phyloP scores from a whole-genome alignment of 2,888 invertebrate species.

The Mylabris sibirica region DNA sequence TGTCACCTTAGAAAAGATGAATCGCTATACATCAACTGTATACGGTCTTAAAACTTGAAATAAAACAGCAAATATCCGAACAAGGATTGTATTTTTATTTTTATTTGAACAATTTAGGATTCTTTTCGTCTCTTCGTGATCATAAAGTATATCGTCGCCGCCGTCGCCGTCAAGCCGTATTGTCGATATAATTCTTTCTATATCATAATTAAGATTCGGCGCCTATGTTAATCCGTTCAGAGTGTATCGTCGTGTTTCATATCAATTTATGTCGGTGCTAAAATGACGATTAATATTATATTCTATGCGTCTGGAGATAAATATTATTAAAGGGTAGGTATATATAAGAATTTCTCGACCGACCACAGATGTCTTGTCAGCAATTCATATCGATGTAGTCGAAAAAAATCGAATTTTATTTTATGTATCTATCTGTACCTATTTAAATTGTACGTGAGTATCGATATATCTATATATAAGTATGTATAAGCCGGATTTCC shows the following conservation, averaged over 20 bases:
- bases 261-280: slow-evolving; percentile 41
- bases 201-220: slow-evolving; percentile 41
- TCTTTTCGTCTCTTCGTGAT: neutral
- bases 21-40: slow-evolving; percentile 19
- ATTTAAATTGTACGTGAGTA: neutral
- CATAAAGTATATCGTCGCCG: slow-evolving; percentile 12
- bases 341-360: neutral
- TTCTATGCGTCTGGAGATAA: neutral
- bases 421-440: neutral
- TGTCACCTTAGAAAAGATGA: slow-evolving; percentile 42
- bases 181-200: slow-evolving; percentile 25
- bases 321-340: neutral
- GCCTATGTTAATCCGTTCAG: slow-evolving; percentile 42
- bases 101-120: neutral
- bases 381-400: neutral
- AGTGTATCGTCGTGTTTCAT: slow-evolving; percentile 23
- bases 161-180: slow-evolving; percentile 21
- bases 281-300: slow-evolving; percentile 31
- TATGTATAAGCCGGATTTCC: neutral
- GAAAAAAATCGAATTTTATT: neutral
- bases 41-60: neutral
- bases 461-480: neutral
- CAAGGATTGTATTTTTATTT: neutral
- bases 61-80: neutral
- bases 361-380: neutral